phyloP scores from a whole-genome alignment of 2,888 invertebrate genomes.

The Calephelis perditalis region DNA sequence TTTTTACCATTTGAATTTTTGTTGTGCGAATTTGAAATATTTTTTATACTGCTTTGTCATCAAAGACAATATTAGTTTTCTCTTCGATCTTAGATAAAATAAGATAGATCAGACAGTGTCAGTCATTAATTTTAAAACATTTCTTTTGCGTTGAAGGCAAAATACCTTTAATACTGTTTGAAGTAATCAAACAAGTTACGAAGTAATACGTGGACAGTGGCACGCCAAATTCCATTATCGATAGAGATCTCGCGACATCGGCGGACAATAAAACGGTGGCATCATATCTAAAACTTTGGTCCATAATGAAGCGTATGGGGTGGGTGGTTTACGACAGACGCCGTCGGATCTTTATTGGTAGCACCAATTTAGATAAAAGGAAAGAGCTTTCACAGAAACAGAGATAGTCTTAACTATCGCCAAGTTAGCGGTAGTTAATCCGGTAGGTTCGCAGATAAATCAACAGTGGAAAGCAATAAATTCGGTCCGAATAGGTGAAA shows the following conservation, averaged over 20 bases:
- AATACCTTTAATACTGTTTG: too few species aligned
- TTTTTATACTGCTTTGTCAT: too few species aligned
- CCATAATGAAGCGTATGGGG: constrained; percentile 79
- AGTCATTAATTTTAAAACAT: too few species aligned
- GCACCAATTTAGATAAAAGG: constrained; percentile 79
- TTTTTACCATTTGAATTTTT: too few species aligned
- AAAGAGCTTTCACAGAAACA: constrained; percentile 75
- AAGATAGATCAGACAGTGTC: too few species aligned
- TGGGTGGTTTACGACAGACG: constrained; percentile 76
- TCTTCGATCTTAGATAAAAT: too few species aligned
- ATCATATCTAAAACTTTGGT: constrained; percentile 77
- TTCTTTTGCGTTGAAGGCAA: too few species aligned
- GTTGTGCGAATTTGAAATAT: too few species aligned
- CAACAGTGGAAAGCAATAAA: constrained; percentile 74
- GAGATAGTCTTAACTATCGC: constrained; percentile 78
- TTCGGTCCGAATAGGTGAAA: constrained; percentile 73
- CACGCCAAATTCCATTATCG: constrained; percentile 68
- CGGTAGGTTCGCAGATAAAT: constrained; percentile 69
- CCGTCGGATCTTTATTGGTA: constrained; percentile 76
- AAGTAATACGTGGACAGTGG: constrained; percentile 17
- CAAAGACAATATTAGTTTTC: too few species aligned
- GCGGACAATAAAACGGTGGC: constrained; percentile 76
- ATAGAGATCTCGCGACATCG: constrained; percentile 75
- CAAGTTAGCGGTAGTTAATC: constrained; percentile 78
- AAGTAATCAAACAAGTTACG: neutral